A percentile compares a stretch with the other conserved stretches of the same genome.
Evolutionary conservation across 2,113 vertebrate genomes (phyloP).

Genomic region (Peromyscus californicus): DNA sequence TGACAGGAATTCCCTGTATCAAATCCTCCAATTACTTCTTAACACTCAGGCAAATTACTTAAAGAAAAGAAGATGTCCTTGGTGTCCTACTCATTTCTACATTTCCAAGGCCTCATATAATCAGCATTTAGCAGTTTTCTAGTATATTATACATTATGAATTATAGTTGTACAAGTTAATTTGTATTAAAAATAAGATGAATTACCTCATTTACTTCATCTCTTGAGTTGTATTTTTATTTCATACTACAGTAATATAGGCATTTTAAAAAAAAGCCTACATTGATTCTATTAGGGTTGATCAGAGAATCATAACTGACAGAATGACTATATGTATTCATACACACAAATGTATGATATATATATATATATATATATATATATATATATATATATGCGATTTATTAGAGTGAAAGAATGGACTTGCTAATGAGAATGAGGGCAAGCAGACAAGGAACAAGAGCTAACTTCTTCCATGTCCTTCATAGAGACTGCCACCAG

Average conservation of each 20-base stretch:
- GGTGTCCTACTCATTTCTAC: background rate
- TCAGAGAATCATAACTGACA: no score
- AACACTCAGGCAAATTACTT: background rate
- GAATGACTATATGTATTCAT: no score
- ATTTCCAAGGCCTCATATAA: background rate
- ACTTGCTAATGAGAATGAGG: no score
- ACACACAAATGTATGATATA: no score
- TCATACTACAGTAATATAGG: background rate
- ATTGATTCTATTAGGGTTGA: background rate
- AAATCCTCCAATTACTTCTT: background rate
- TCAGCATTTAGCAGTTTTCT: background rate
- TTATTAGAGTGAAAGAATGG: no score
- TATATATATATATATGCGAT: no score
- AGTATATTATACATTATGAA: background rate
- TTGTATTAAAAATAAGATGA: background rate
- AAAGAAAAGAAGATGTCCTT: background rate
- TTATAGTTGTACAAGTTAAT: background rate
- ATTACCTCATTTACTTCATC: background rate
- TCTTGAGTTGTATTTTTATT: background rate
- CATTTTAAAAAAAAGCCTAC: background rate
- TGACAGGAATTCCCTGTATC: background rate
- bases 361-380: no score
- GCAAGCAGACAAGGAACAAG: no score
- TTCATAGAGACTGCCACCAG: no score
- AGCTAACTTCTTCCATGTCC: no score